Evolutionary conservation across 1,140 invertebrate genomes (phyloP).

Genomic region (Rhopalosiphum padi): DNA sequence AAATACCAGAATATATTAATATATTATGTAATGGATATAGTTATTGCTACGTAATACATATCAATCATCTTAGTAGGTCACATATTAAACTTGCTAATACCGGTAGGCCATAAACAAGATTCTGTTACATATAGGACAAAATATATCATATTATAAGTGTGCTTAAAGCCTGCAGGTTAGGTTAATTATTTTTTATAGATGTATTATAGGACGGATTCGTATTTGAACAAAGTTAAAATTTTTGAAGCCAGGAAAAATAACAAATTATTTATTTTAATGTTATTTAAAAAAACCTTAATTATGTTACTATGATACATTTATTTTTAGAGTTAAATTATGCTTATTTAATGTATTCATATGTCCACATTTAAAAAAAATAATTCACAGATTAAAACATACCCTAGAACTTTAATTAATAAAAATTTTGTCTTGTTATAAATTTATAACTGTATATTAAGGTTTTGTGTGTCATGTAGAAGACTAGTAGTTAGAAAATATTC

Average conservation of each 20-base stretch:
- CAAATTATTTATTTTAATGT: not conserved
- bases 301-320: not conserved
- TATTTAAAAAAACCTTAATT: not conserved
- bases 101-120: not conserved
- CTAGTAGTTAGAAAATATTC: not conserved
- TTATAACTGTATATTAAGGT: not conserved
- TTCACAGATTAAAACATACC: not conserved
- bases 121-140: not conserved
- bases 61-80: not conserved
- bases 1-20: too few relatives aligned
- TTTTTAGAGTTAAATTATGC: not conserved
- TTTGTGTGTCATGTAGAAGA: not conserved
- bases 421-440: not conserved
- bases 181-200: not conserved
- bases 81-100: too few relatives aligned
- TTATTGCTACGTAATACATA: too few relatives aligned
- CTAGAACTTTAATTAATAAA: not conserved
- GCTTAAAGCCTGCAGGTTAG: not conserved
- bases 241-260: not conserved
- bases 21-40: too few relatives aligned
- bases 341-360: not conserved
- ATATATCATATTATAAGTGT: not conserved
- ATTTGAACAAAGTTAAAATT: not conserved
- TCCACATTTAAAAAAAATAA: not conserved
- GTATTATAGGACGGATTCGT: not conserved